Evolutionary conservation across 37 sponge, comb jelly and placozoan species (phyloP).

Genomic region (Halisarca cf. caerulea): DNA sequence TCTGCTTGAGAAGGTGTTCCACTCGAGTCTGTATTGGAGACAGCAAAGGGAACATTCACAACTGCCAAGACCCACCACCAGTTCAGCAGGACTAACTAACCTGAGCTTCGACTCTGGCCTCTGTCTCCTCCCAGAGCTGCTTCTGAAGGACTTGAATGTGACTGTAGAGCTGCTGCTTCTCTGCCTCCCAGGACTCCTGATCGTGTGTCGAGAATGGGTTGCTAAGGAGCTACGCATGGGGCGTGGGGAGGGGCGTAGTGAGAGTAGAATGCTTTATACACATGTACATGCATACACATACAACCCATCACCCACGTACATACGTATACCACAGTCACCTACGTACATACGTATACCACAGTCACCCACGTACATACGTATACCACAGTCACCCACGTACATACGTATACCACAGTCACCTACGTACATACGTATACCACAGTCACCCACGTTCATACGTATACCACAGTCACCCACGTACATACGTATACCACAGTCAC

Average conservation of each 20-base stretch:
- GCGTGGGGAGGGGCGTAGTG: neutral
- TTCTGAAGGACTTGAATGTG: conserved; percentile 53
- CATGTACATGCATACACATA: too few species aligned
- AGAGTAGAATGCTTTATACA: too few species aligned
- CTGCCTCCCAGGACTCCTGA: conserved; percentile 11
- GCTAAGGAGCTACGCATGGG: neutral
- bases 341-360: too few species aligned
- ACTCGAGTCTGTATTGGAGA: conserved; percentile 58
- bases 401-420: too few species aligned
- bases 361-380: too few species aligned
- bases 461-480: neutral
- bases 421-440: too few species aligned
- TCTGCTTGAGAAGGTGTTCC: conserved; percentile 76
- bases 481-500: neutral
- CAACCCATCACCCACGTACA: too few species aligned
- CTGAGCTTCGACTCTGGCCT: conserved; percentile 80
- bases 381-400: too few species aligned
- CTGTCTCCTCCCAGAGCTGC: conserved; percentile 68
- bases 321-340: too few species aligned
- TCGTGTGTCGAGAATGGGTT: conserved; percentile 24
- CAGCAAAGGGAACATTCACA: neutral
- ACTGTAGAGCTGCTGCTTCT: conserved; percentile 33
- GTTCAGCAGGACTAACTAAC: conserved; percentile 7
- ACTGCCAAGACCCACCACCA: too few species aligned
- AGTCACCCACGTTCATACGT: too few species aligned